Evolutionary conservation across 2,797 vertebrate species (phyloP), one percentile per base, ranked within the genome.

Genomic region (Phataginus tricuspis): DNA sequence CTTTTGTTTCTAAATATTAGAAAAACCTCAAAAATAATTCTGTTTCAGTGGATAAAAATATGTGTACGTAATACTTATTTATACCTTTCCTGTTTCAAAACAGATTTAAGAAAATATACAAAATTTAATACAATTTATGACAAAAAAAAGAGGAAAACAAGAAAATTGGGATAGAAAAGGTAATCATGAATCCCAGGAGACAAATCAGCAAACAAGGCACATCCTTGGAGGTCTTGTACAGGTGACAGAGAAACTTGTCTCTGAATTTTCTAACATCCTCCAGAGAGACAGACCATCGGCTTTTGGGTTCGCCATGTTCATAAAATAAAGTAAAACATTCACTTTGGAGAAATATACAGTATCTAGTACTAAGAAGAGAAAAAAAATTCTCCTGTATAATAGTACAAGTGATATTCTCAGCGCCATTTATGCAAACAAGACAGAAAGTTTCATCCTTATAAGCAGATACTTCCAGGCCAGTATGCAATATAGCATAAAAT

Each of bases 241-340:
- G 29, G 77, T 77, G 10, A 29, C 34, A 69, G 8, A 74, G 49
- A 86, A 69, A 55, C 13, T 34, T n/a, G 3, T 31, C 31, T 74
- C 45, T 68, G 23, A 34, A 74, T 85, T 92, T 92, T 64, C 55
- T 64, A 84, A 92, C 37, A 64, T 31, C 27, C 34, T 71, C 25
- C 42, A 71, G 53, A 71, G 34, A 93, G 6, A 79, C 11, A 83
- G 68, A 45, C 7, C 37, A 23, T 18, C 55, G 23, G 29, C 2
- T 84, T 84, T 72, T 66, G 3, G 14, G 25, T 79, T 55, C 79
- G 39, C 7, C 7, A 59, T 83, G 5, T 57, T 78, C 42, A 69
- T 21, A 77, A 39, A 84, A 59, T 34, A 63, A 77, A 84, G 18
- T 8, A 95, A 82, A 68, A 25, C 19, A 64, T 42, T 61, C 39